Evolutionary conservation across 53 echinoderm and acorn worm genomes (phyloP).

Genomic region (Echinometra lucunter): DNA sequence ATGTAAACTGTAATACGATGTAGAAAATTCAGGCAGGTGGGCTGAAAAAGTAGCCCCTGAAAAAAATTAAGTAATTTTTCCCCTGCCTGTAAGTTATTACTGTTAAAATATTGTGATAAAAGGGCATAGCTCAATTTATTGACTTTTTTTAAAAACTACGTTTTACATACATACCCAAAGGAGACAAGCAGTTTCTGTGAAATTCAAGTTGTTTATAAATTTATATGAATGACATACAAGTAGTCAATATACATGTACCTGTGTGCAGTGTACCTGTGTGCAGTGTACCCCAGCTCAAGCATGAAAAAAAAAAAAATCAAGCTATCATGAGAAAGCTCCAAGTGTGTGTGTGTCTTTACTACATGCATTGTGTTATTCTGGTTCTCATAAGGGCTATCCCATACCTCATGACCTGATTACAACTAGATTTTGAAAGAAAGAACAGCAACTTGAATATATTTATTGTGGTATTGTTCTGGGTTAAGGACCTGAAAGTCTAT

Average conservation of each 20-base stretch:
- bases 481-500: no score
- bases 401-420: no score
- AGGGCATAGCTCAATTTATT: background rate
- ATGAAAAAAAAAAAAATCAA: background rate
- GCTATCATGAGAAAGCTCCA: no score
- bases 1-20: no score
- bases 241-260: background rate
- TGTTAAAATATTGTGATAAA: background rate
- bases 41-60: no score
- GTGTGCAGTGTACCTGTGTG: constrained; percentile 9
- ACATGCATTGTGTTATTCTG: background rate
- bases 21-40: no score
- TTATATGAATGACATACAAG: background rate
- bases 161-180: background rate
- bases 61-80: no score
- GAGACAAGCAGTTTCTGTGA: background rate
- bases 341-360: background rate
- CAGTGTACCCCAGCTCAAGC: background rate
- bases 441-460: no score
- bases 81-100: background rate
- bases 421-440: no score
- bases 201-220: background rate
- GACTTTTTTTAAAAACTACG: background rate
- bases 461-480: no score
- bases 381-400: no score